Evolutionary conservation across 2,113 vertebrate species (phyloP).

Genomic region (Protobothrops flavoviridis): DNA sequence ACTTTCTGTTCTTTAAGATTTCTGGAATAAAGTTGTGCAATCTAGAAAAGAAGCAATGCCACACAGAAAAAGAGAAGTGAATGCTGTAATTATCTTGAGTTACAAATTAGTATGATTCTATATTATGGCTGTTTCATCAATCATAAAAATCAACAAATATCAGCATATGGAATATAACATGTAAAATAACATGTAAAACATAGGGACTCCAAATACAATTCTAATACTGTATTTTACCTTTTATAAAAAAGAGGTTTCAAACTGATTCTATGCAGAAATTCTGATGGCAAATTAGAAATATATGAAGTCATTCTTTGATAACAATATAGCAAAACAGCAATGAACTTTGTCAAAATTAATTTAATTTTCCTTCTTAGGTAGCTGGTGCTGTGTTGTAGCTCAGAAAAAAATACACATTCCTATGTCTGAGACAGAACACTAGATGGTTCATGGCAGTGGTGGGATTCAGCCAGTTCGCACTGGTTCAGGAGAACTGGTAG

Average conservation of each 20-base stretch:
- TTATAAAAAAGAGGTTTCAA: not conserved
- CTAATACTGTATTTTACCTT: not conserved
- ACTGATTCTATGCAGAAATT: not conserved
- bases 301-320: not conserved
- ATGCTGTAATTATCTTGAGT: conserved; percentile 10
- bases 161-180: not conserved
- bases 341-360: not conserved
- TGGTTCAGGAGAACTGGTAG: no score
- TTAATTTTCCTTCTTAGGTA: not conserved
- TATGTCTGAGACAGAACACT: not conserved
- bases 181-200: not conserved
- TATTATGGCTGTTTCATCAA: not conserved
- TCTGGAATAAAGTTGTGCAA: conserved; percentile 52
- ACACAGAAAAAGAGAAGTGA: conserved; percentile 41
- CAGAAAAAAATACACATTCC: not conserved
- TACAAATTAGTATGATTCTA: not conserved
- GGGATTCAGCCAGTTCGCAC: no score
- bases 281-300: not conserved
- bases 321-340: not conserved
- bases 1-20: conserved; percentile 64
- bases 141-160: not conserved
- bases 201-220: not conserved
- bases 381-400: not conserved
- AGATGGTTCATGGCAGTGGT: not conserved
- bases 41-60: conserved; percentile 57